Evolutionary conservation across 2,113 vertebrate species (phyloP).

Genomic region (Marmota monax): DNA sequence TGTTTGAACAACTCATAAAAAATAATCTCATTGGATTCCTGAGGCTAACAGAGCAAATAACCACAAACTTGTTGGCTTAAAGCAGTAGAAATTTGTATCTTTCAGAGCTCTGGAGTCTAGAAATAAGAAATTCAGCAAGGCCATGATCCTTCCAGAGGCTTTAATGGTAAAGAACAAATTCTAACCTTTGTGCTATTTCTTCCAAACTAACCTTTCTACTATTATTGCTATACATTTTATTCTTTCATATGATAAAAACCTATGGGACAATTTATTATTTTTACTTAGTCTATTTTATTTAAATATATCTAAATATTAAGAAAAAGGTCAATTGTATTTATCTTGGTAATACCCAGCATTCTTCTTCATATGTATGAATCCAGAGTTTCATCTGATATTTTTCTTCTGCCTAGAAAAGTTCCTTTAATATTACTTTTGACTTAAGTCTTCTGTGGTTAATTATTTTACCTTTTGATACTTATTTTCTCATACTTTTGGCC

Average conservation of each 20-base stretch:
- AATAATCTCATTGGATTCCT: not conserved
- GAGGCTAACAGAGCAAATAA: not conserved
- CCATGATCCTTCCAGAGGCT: not conserved
- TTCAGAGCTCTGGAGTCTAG: not conserved
- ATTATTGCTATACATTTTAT: not conserved
- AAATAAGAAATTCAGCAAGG: conserved; percentile 4
- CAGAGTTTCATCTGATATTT: not conserved
- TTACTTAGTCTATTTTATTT: not conserved
- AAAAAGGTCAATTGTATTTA: not conserved
- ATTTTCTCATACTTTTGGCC: not conserved
- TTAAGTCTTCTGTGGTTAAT: not conserved
- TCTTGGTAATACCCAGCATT: not conserved
- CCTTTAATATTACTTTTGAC: not conserved
- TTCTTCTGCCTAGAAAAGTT: not conserved
- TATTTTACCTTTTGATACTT: not conserved
- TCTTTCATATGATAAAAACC: not conserved
- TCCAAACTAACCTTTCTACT: not conserved
- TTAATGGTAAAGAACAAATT: not conserved
- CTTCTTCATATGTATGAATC: not conserved
- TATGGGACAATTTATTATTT: not conserved
- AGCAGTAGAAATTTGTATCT: not conserved
- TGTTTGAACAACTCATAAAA: not conserved
- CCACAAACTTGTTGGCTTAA: not conserved
- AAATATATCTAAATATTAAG: not conserved
- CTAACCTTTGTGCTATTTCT: not conserved